Conservation (phyloP, 2,797 vertebrate genomes). For the Lagorchestes hirsutus region DNA sequence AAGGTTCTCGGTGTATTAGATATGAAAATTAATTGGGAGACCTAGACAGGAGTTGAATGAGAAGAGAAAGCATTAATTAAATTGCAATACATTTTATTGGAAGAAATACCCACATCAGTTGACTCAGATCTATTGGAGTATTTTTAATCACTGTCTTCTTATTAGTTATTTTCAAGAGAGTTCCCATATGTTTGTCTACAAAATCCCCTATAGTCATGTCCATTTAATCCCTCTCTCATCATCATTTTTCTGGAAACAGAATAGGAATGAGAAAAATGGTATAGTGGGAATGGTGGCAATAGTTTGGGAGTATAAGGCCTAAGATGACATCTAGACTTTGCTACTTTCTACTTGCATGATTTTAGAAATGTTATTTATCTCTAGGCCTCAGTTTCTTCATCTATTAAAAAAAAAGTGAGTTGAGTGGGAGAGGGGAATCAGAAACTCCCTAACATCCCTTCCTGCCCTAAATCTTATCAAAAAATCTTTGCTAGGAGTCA, state of each 20-base stretch:
- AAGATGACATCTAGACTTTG: not conserved
- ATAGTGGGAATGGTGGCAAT: not conserved
- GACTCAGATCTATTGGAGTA: not conserved
- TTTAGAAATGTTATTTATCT: not conserved
- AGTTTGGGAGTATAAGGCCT: not conserved
- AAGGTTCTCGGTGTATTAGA: not conserved
- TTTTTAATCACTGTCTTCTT: not conserved
- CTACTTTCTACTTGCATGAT: not conserved
- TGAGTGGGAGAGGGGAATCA: not conserved
- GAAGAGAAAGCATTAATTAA: not conserved
- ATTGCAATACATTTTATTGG: not conserved
- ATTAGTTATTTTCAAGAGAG: not conserved
- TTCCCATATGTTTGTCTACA: not conserved
- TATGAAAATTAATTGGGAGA: not conserved
- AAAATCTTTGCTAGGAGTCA: not conserved
- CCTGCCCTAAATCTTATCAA: not conserved
- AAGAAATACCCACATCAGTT: not conserved
- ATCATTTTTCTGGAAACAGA: not conserved
- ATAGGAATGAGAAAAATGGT: not conserved
- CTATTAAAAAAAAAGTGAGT: not conserved
- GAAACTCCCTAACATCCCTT: not conserved
- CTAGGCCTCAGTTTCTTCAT: not conserved
- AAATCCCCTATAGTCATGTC: not conserved
- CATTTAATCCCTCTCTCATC: not conserved
- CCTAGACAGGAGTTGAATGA: not conserved